Base-by-base conservation (phyloP, 2,888 invertebrate species). In the Dryococelus australis region DNA sequence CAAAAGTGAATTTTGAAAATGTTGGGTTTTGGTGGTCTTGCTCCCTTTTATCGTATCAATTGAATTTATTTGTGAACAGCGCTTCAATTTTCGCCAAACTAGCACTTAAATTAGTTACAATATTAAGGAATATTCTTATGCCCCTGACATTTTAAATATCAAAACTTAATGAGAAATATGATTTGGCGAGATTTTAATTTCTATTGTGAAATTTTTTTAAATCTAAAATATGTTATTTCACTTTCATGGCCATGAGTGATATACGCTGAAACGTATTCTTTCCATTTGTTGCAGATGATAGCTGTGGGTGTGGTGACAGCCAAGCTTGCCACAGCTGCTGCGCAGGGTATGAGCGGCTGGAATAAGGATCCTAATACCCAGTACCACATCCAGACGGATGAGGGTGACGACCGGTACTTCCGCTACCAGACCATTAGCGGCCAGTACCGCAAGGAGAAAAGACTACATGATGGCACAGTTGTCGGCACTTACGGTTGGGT, bases 311-410 rank as follows among this genome's bases (percentile, higher is more conserved):
- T 91, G 51, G 90, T 91, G 84, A 90, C 90, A 87, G 90, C 90
- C 85, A 91, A 91, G 43, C 43, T 87, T 13, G 28, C 24, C 12
- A 47, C 65, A 9, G 51, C 86, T 13, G 26, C 65, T 5, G 86
- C 81, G 26, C 10, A 65, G 13, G 83, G 83, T 13, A 86, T 51
- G 86, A 92, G 93, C 90, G 94, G 94, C 81, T 96, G 95, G 93
- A 95, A 95, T 91, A 92, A 92, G 28, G 94, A 95, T 87, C 93
- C 94, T 24, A 94, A 95, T 85, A 95, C 95, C 88, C 97, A 98
- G 92, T 98, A 97, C 93, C 98, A 98, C 93, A 97, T 98, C 90
- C 98, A 98, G 93, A 98, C 97, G 20, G 98, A 98, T 91, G 97
- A 97, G 92, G 97, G 97, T n/a, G 97, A 97, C 28, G 97, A 98